Base-by-base conservation (phyloP, 1,140 invertebrate genomes). In the Varroa destructor region DNA sequence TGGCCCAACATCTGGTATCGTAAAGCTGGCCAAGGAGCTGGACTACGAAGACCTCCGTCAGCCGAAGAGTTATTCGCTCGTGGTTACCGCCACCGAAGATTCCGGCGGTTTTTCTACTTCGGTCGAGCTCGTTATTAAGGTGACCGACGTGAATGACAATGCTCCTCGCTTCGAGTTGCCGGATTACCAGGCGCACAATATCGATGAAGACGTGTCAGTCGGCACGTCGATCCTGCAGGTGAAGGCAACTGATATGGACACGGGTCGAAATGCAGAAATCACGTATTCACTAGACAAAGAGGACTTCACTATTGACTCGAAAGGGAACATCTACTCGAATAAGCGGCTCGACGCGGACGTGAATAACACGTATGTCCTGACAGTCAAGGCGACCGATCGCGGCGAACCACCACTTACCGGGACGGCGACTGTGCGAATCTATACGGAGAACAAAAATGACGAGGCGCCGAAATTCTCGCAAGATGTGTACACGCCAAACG, bases 391-490 rank as follows among this genome's bases (percentile, higher is more conserved):
- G 5, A 91, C 89, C 78, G 91, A 95, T 77, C 92, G 91, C 81
- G 91, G 92, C 14, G 90, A 93, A 79, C 91, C 91, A 0, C 84
- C 90, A 0, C 90, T 93, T 78, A 92, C 88, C 1, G 91, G 91
- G 40, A 90, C 89, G 0, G 91, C 91, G 0, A 94, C 91, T 0
- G 91, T 94, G 6, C 84, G 92, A 71, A 87, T 95, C 73, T 95
- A 94, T 78, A 95, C 92, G 2, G 93, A 94, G 77, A 95, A 94
- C 77, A 93, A 93, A 81, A 95, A 95, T 79, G 92, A 95, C 77
- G 92, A 94, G 81, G 90, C 93, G 78, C 92, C 92, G 0, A 94
- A 93, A 80, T 95, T 94, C 79, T 93, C 90, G 0, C 92, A 95
- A 75, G 90, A 93, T 82, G 92, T 95, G 0, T 95, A 95, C 78